Conservation (phyloP, 2,113 vertebrate genomes). For the Neolamprologus brichardi region DNA sequence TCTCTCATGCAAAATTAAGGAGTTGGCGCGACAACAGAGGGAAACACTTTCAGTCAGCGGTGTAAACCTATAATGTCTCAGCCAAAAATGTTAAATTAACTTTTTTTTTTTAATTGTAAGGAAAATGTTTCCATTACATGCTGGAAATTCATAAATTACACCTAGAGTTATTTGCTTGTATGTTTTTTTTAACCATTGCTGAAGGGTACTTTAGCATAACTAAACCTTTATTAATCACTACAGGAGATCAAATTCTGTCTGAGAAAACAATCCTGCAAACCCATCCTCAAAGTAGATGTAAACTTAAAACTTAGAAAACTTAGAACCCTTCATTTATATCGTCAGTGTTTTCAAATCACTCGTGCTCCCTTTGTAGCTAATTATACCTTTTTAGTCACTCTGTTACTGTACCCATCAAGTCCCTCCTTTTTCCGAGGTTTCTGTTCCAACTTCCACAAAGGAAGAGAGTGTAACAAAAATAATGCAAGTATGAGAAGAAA, state of each 20-base stretch:
- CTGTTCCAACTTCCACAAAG: slow-evolving; percentile 39
- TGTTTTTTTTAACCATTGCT: not conserved
- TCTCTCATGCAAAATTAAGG: not conserved
- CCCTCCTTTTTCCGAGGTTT: slow-evolving; percentile 4
- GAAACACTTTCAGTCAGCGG: not conserved
- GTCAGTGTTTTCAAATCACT: not conserved
- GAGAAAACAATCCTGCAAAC: not conserved
- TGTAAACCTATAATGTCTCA: not conserved
- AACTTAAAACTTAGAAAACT: not conserved
- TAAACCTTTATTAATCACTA: not conserved
- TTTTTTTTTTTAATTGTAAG: not conserved
- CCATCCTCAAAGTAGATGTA: not conserved
- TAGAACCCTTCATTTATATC: not conserved
- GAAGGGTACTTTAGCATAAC: not conserved
- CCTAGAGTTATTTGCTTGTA: not conserved
- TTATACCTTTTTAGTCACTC: not conserved
- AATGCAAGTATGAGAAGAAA: slow-evolving; percentile 45
- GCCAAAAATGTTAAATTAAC: not conserved
- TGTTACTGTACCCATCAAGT: not conserved
- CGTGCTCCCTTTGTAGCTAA: not conserved
- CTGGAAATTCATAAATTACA: not conserved
- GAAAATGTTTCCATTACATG: not conserved
- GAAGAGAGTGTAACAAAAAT: slow-evolving; percentile 71
- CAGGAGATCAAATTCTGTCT: not conserved
- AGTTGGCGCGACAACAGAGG: not conserved